phyloP scores from a whole-genome alignment of 2,113 vertebrate genomes.

The rat (Rattus norvegicus) region DNA sequence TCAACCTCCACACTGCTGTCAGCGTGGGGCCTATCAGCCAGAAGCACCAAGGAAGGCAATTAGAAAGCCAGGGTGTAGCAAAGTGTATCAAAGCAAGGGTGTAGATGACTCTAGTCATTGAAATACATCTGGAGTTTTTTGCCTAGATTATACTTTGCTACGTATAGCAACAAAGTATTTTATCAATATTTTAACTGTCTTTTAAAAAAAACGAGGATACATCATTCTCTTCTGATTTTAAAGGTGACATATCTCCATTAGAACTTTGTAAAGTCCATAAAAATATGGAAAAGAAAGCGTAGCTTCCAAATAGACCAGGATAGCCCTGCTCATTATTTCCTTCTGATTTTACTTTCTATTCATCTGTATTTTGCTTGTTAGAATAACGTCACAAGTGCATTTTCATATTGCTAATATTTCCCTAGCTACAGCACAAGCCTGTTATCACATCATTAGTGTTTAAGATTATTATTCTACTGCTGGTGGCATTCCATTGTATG shows the following conservation, averaged over 20 bases:
- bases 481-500: not conserved
- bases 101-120: conserved; percentile 14
- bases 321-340: conserved; percentile 6
- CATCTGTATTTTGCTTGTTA: conserved; percentile 14
- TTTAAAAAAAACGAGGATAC: fast-evolving
- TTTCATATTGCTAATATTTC: not conserved
- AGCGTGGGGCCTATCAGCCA: not conserved
- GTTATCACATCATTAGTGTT: not conserved
- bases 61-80: not conserved
- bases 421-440: not conserved
- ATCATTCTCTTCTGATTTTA: not conserved
- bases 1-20: not conserved
- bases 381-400: not conserved
- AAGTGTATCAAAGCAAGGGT: not conserved
- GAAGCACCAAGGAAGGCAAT: not conserved
- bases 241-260: not conserved
- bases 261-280: conserved; percentile 8
- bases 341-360: conserved; percentile 1
- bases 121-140: not conserved
- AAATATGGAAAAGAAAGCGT: conserved; percentile 13
- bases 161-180: not conserved
- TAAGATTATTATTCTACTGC: conserved; percentile 36
- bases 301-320: not conserved
- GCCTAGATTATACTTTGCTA: not conserved
- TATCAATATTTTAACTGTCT: not conserved